Conservation (phyloP, 2,113 vertebrate genomes). For the Tretioscincus oriximinensis region DNA sequence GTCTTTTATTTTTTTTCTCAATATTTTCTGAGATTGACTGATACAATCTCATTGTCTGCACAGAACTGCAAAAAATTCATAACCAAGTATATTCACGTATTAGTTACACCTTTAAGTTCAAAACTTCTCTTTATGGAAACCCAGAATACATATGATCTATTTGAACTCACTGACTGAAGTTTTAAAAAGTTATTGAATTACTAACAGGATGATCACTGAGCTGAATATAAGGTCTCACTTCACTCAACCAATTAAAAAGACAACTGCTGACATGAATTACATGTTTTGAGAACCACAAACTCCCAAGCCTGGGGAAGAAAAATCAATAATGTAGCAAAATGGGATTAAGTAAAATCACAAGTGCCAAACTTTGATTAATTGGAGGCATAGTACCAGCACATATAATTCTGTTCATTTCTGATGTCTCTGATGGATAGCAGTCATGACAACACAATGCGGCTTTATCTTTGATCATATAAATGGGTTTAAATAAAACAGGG, state of each 20-base stretch:
- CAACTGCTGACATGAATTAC: constrained; percentile 11
- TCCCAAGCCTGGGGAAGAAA: constrained; percentile 16
- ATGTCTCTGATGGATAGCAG: constrained; percentile 5
- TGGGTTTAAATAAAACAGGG: constrained; percentile 11
- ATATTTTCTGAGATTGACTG: background rate
- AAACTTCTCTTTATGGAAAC: background rate
- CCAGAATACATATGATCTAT: background rate
- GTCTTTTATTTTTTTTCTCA: background rate
- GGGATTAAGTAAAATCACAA: constrained; percentile 20
- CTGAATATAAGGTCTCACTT: constrained; percentile 1
- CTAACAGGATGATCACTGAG: background rate
- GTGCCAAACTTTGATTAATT: constrained; percentile 35
- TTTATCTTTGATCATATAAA: constrained; percentile 17
- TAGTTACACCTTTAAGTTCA: background rate
- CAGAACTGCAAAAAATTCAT: background rate
- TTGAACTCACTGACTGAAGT: background rate
- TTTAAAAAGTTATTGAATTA: constrained; percentile 20
- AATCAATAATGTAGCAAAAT: background rate
- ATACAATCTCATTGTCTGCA: background rate
- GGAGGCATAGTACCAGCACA: constrained; percentile 2
- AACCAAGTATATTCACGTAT: background rate
- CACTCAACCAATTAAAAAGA: constrained; percentile 25
- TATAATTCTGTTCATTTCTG: constrained; percentile 2
- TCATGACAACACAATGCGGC: background rate
- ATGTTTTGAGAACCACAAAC: constrained; percentile 32